Base-by-base conservation (phyloP, 2,113 vertebrate genomes). In the Micromys minutus region DNA sequence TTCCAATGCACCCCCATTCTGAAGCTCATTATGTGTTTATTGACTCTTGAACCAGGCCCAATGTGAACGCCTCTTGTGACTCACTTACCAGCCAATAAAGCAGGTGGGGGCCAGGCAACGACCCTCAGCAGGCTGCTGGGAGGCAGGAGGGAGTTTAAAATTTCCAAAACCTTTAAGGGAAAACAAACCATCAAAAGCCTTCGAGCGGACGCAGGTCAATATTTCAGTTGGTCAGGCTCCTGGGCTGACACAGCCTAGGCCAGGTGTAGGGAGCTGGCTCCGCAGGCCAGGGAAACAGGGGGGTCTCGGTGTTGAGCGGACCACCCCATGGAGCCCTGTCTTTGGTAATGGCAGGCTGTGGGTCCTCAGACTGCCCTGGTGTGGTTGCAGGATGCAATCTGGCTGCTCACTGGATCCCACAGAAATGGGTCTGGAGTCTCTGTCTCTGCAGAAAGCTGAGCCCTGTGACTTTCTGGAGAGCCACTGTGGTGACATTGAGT, bases 221-320 rank as follows among this genome's bases (percentile, higher is more conserved):
- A 77, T 95, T 96, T 94, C 87, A 0, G 29, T 92, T 79, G 85
- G 90, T 85, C 42, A 0, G 12, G 72, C 72, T 96, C 91, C 90
- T 71, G 77, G 84, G 87, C 91, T 76, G 84, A 74, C 95, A 91
- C 59, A 12, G 75, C 3, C 55, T 80, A 83, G 42, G 52, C 92
- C 91, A 61, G 89, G 31, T 39, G 10, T 59, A 29, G 0, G 0
- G 81, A 69, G 63, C 90, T 10, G 91, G 63, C 52, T 92, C 57
- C 21, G 39, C 69, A 75, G 47, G 59, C 42, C 1, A 47, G 67
- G 26, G 80, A 61, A 7, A 75, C 69, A 75, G 16, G 61, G 89
- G 45, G 61, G 15, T 69, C 85, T 83, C 89, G 98, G 97, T 97
- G 89, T 97, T 90, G 98, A 96, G 98, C 98, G 98, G 97, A 97